These are phyloP conservation scores for Leptodactylus fuscus DNA, from an alignment of 2,113 vertebrate genomes.

Conservation along the genomic window DNA sequence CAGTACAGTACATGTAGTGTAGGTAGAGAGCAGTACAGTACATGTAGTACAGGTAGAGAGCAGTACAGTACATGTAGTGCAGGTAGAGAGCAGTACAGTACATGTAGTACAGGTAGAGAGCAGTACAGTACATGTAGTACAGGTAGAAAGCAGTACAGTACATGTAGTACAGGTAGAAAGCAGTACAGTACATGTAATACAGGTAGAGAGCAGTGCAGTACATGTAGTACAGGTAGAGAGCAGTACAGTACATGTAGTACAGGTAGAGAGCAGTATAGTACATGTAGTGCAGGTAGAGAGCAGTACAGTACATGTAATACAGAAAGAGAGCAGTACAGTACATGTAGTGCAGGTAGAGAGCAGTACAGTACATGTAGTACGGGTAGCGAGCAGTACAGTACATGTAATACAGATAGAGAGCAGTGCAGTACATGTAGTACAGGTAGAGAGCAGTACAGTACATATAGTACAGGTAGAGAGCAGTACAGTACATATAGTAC, in stretches of 20 bases:
- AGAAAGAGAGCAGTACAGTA: neutral
- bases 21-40: neutral
- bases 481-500: neutral
- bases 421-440: neutral
- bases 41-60: neutral
- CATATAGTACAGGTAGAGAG: neutral
- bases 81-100: neutral
- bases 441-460: neutral
- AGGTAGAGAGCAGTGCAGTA: too few species aligned
- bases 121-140: neutral
- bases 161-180: neutral
- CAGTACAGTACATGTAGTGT: neutral
- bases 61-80: neutral
- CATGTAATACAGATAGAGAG: neutral
- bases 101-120: neutral
- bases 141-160: neutral
- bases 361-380: neutral
- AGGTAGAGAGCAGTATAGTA: too few species aligned
- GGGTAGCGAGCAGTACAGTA: neutral
- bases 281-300: too few species aligned
- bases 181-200: neutral
- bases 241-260: too few species aligned
- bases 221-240: too few species aligned
- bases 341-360: neutral
- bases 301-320: too few species aligned